Evolutionary conservation across 2,888 invertebrate genomes (phyloP).

Genomic region (Temnothorax rugatulus): DNA sequence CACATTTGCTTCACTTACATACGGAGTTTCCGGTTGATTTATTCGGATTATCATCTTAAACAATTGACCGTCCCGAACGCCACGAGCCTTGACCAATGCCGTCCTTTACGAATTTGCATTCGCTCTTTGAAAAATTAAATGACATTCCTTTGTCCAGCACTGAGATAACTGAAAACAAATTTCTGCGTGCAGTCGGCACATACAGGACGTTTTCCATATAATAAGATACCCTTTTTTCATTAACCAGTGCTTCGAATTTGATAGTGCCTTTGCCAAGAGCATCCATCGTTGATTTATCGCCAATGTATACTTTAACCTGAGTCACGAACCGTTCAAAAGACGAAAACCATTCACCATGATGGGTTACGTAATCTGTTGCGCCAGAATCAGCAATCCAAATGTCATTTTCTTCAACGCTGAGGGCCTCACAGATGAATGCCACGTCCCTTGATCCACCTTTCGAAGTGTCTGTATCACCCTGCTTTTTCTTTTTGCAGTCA

Average conservation of each 20-base stretch:
- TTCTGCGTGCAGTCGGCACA: slow-evolving; percentile 7
- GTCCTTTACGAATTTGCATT: background rate
- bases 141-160: slow-evolving; percentile 16
- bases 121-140: background rate
- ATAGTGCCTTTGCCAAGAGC: slow-evolving; percentile 27
- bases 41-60: slow-evolving; percentile 12
- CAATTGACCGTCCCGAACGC: background rate
- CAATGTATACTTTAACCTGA: background rate
- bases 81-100: background rate
- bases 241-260: background rate
- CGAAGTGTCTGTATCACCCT: background rate
- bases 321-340: background rate
- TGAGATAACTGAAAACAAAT: slow-evolving; percentile 16
- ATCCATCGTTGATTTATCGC: background rate
- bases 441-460: background rate
- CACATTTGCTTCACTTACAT: background rate
- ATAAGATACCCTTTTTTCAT: background rate
- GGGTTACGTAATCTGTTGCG: slow-evolving; percentile 24
- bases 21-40: background rate
- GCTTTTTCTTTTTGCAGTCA: background rate
- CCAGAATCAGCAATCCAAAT: slow-evolving; percentile 14
- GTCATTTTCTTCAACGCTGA: background rate
- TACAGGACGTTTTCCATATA: slow-evolving; percentile 27
- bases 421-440: background rate
- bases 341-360: slow-evolving; percentile 12